Evolutionary conservation across 2,888 invertebrate genomes (phyloP).

Genomic region (Incurvaria masculella): DNA sequence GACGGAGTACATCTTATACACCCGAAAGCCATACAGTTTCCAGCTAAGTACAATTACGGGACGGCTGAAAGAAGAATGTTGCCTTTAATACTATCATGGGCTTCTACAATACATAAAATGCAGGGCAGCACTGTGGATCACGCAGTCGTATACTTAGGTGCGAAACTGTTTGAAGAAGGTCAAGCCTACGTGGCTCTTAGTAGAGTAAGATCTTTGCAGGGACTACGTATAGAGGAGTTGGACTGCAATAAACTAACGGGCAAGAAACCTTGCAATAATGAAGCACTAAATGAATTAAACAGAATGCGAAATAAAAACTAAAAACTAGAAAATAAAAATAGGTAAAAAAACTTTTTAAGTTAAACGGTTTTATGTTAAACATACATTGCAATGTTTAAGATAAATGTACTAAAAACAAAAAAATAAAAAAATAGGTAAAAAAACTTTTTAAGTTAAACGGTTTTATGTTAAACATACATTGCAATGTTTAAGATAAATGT

Average conservation of each 20-base stretch:
- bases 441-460: too few relatives aligned
- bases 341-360: neutral
- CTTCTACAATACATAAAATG: constrained; percentile 17
- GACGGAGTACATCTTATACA: constrained; percentile 15
- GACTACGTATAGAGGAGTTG: constrained; percentile 18
- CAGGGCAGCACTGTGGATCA: constrained; percentile 16
- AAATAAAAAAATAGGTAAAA: too few relatives aligned
- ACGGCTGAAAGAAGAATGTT: constrained; percentile 18
- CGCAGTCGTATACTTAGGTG: constrained; percentile 13
- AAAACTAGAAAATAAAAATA: neutral
- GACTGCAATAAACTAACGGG: constrained; percentile 16
- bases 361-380: neutral
- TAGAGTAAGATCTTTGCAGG: constrained; percentile 14
- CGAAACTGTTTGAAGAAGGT: constrained; percentile 11
- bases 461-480: too few relatives aligned
- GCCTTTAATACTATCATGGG: constrained; percentile 18
- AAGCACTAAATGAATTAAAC: constrained; percentile 11
- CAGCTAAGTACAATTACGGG: constrained; percentile 16
- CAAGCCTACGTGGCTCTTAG: too few relatives aligned
- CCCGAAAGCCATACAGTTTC: constrained; percentile 16
- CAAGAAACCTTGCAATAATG: constrained; percentile 11
- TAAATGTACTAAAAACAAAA: neutral
- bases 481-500: too few relatives aligned
- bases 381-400: too few relatives aligned
- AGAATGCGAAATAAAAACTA: constrained; percentile 3